These are phyloP conservation scores for Bombyx mandarina DNA, from an alignment of 1,140 invertebrate species.

Conservation along the genomic window DNA sequence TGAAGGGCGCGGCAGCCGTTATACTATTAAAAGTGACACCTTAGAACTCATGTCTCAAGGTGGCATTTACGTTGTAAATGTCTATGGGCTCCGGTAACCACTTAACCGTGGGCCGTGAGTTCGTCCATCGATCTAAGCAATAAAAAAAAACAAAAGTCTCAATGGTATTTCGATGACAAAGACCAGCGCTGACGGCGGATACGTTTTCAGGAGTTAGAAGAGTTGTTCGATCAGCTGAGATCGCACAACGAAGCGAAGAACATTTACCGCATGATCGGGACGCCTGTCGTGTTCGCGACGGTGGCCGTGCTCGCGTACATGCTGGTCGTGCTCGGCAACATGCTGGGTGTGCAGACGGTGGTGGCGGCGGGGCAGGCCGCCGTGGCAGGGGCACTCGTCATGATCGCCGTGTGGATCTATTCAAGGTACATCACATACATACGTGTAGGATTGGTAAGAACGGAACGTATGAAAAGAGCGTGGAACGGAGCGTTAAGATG, in stretches of 20 bases:
- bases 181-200: neutral
- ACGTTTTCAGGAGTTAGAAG: conserved; percentile 82
- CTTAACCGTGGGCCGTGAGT: no score
- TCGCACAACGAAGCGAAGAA: conserved; percentile 97
- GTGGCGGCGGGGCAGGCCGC: conserved; percentile 87
- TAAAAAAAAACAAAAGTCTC: no score
- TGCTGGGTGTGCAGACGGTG: conserved; percentile 87
- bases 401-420: conserved; percentile 82
- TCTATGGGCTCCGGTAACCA: no score
- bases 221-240: conserved; percentile 85
- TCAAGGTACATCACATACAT: conserved; percentile 72
- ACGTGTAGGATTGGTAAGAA: no score
- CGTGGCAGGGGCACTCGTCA: conserved; percentile 81
- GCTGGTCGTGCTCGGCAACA: conserved; percentile 82
- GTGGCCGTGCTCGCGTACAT: conserved; percentile 88
- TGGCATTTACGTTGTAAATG: no score
- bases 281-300: conserved; percentile 90
- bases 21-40: no score
- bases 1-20: no score
- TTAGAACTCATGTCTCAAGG: no score
- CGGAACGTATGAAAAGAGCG: no score
- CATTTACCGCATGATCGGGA: conserved; percentile 92
- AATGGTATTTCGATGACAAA: neutral
- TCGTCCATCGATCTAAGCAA: no score
- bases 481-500: no score